A percentile compares a stretch with the other conserved stretches of the same genome.
phyloP scores from a whole-genome alignment of 35 echinoderm and acorn worm genomes.

The Patiria miniata region DNA sequence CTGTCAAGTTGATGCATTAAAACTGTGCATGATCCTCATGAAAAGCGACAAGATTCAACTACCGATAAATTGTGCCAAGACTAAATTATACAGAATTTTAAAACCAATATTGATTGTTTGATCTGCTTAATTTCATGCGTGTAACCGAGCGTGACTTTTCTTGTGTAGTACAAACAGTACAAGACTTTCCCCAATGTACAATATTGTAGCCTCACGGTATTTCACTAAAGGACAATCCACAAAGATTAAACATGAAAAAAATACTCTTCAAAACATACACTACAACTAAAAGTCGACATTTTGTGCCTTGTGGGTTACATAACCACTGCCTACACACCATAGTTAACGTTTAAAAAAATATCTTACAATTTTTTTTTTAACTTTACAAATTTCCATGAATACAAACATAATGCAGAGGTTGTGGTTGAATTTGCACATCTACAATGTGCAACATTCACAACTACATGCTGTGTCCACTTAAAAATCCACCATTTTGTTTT shows the following conservation, averaged over 20 bases:
- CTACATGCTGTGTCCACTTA: background rate
- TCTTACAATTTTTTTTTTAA: conserved; percentile 20
- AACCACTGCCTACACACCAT: background rate
- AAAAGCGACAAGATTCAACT: no score
- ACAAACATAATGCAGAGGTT: background rate
- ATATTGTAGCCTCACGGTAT: background rate
- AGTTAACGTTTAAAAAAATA: conserved; percentile 22
- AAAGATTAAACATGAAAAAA: background rate
- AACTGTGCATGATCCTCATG: no score
- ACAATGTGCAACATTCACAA: background rate
- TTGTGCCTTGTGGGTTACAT: background rate
- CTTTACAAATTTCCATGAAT: conserved; percentile 15
- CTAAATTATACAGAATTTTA: no score
- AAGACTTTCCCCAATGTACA: background rate
- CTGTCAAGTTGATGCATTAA: no score
- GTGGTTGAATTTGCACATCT: background rate
- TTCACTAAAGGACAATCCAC: background rate
- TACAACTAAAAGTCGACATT: background rate
- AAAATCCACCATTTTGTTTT: background rate
- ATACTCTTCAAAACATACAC: background rate
- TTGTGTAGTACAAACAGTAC: background rate
- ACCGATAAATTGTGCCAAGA: no score
- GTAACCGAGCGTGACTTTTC: no score
- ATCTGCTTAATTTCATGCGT: no score
- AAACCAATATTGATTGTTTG: no score